These are phyloP conservation scores for Spatula clypeata DNA, from an alignment of 2,797 vertebrate genomes.

Conservation along the genomic window DNA sequence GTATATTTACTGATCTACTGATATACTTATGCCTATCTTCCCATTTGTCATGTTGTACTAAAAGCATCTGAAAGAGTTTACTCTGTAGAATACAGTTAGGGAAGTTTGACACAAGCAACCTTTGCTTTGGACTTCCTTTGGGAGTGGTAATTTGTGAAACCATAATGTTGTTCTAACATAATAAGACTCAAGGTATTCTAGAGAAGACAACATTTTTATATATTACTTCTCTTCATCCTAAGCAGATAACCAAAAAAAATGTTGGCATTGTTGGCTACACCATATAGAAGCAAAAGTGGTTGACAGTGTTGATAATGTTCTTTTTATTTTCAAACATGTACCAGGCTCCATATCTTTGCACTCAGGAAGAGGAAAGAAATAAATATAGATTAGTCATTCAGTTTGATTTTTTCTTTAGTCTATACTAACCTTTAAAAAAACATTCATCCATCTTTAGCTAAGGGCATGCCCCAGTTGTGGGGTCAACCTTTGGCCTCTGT, in stretches of 20 bases:
- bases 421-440: rapidly evolving
- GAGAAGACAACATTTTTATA: not conserved
- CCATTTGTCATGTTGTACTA: rapidly evolving
- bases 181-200: not conserved
- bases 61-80: not conserved
- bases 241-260: not conserved
- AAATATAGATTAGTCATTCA: not conserved
- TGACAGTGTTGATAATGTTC: not conserved
- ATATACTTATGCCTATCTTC: not conserved
- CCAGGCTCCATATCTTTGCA: not conserved
- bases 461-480: not conserved
- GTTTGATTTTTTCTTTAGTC: not conserved
- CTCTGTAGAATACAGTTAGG: not conserved
- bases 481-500: not conserved
- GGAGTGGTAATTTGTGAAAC: not conserved
- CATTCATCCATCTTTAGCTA: not conserved
- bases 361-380: not conserved
- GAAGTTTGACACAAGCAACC: not conserved
- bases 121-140: not conserved
- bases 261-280: not conserved
- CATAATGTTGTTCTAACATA: not conserved
- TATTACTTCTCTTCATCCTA: not conserved
- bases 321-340: not conserved
- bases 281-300: not conserved
- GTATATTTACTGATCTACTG: not conserved